Percentiles rank a stretch among this genome's conserved stretches.
Evolutionary conservation across 2,113 vertebrate genomes (phyloP).

Genomic region (Eptesicus fuscus): DNA sequence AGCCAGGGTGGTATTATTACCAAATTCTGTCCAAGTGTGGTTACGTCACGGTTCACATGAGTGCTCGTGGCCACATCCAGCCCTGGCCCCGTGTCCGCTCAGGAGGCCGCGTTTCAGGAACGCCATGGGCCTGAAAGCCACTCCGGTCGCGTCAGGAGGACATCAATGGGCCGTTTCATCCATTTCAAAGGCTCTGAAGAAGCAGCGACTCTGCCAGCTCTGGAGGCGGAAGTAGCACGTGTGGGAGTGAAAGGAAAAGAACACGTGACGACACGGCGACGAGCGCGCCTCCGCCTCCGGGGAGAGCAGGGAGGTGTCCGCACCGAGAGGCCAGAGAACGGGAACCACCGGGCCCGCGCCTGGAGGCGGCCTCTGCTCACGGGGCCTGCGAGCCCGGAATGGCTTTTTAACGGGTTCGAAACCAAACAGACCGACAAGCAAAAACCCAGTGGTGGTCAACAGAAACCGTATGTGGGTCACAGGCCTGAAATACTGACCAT

Average conservation of each 20-base stretch:
- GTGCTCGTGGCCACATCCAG: not conserved
- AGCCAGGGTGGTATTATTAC: not conserved
- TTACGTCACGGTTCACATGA: not conserved
- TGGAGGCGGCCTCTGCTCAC: not conserved
- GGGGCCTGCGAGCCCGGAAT: not conserved
- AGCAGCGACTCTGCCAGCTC: not conserved
- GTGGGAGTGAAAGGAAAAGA: not conserved
- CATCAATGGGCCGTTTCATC: not conserved
- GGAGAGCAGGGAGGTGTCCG: not conserved
- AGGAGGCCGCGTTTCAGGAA: not conserved
- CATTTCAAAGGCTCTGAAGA: not conserved
- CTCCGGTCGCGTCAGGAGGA: not conserved
- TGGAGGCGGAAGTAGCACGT: not conserved
- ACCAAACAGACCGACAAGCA: not conserved
- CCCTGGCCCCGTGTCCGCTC: not conserved
- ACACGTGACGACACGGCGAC: not conserved
- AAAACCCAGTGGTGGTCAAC: not conserved
- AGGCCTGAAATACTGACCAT: not conserved
- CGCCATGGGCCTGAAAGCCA: not conserved
- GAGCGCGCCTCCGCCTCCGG: not conserved
- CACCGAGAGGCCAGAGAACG: not conserved
- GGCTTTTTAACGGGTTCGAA: not conserved
- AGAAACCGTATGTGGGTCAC: not conserved
- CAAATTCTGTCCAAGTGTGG: not conserved
- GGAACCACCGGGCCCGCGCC: rapidly evolving